These are phyloP conservation scores for Otocyon megalotis DNA, from an alignment of 2,113 vertebrate species.

Conservation along the genomic window DNA sequence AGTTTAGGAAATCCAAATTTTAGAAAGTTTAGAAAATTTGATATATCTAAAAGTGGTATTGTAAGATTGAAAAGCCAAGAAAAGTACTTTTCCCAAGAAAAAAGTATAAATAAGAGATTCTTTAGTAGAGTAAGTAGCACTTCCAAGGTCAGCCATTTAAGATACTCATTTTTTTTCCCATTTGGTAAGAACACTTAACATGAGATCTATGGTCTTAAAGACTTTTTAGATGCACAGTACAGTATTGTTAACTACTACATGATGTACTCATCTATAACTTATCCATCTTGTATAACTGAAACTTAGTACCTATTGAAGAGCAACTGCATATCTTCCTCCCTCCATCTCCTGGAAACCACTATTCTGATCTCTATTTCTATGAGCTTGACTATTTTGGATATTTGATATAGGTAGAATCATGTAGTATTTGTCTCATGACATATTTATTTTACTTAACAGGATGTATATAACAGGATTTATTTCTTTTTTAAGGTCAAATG, in stretches of 20 bases:
- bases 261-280: not conserved
- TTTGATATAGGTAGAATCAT: not conserved
- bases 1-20: not conserved
- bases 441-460: not conserved
- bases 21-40: not conserved
- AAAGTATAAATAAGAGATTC: not conserved
- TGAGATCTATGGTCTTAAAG: not conserved
- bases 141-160: not conserved
- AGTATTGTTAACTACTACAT: not conserved
- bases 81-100: not conserved
- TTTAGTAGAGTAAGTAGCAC: not conserved
- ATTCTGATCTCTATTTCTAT: not conserved
- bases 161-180: not conserved
- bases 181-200: not conserved
- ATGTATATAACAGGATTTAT: not conserved
- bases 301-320: not conserved
- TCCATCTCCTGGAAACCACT: not conserved
- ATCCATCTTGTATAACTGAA: not conserved
- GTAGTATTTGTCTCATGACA: not conserved
- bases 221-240: not conserved
- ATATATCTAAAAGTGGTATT: not conserved
- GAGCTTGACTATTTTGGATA: not conserved
- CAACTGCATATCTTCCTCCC: not conserved
- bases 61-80: not conserved
- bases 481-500: not conserved